These are phyloP conservation scores for Ctenopoma kingsleyae DNA, from an alignment of 2,797 vertebrate genomes.

Conservation along the genomic window DNA sequence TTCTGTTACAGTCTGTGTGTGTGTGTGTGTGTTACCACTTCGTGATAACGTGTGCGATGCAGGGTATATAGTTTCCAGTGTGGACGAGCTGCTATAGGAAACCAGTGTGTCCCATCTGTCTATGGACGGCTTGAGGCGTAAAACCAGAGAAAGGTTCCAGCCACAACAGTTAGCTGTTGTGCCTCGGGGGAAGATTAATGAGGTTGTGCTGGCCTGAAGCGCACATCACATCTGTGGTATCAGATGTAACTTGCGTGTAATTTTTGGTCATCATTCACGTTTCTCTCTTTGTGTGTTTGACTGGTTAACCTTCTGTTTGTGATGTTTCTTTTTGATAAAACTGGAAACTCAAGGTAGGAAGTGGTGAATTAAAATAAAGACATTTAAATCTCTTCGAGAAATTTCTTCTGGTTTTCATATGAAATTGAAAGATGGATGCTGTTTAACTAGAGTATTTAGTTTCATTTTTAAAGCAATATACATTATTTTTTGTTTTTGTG, in stretches of 20 bases:
- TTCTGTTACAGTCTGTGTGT: conserved; percentile 57
- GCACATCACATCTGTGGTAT: conserved; percentile 36
- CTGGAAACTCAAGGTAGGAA: background rate
- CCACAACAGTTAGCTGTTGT: conserved; percentile 50
- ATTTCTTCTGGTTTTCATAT: background rate
- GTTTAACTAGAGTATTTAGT: background rate
- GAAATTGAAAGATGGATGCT: background rate
- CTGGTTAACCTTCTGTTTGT: background rate
- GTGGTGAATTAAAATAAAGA: background rate
- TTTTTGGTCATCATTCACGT: background rate
- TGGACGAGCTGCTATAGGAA: conserved; percentile 48
- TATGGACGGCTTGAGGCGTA: conserved; percentile 40
- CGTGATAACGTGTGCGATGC: conserved; percentile 32
- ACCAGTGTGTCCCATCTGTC: conserved; percentile 60
- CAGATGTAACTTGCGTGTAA: conserved; percentile 16
- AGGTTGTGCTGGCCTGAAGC: conserved; percentile 30
- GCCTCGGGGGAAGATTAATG: conserved; percentile 57
- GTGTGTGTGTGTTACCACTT: conserved; percentile 13
- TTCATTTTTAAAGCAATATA: background rate
- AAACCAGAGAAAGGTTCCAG: conserved; percentile 56
- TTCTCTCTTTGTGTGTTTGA: background rate
- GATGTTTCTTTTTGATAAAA: background rate
- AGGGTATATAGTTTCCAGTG: conserved; percentile 50
- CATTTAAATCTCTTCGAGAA: background rate
- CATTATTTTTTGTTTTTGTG: background rate